Evolutionary conservation across 2,113 vertebrate genomes (phyloP).

Genomic region (Alligator sinensis): DNA sequence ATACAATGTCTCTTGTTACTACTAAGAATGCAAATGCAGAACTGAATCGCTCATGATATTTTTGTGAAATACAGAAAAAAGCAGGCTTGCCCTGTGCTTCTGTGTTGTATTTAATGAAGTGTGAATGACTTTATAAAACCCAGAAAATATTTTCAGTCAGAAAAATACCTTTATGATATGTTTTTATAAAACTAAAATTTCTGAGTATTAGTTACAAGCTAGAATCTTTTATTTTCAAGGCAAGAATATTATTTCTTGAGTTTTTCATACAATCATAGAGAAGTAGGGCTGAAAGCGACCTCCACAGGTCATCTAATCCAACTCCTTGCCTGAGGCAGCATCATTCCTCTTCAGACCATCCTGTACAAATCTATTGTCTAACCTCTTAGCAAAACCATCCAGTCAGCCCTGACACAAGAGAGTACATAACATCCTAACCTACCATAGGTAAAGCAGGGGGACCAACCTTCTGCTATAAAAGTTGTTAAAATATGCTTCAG

Average conservation of each 20-base stretch:
- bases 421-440: no score
- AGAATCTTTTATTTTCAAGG: not conserved
- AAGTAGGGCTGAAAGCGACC: no score
- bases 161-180: not conserved
- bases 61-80: not conserved
- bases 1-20: constrained; percentile 1
- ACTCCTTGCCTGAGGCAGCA: no score
- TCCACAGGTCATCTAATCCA: no score
- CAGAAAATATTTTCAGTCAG: constrained; percentile 19
- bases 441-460: no score
- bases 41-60: not conserved
- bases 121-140: not conserved
- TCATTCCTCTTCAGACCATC: no score
- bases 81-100: not conserved
- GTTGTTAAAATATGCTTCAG: no score
- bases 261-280: not conserved
- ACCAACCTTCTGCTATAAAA: no score
- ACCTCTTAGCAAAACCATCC: no score
- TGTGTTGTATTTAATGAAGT: constrained; percentile 3
- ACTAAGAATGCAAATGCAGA: constrained; percentile 37
- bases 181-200: not conserved
- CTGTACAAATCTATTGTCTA: no score
- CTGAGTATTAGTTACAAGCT: not conserved
- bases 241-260: not conserved
- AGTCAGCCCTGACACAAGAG: no score